Evolutionary conservation across 2,888 invertebrate species (phyloP), one percentile per base, ranked within the genome.

Genomic region (Epicampocera succincta): DNA sequence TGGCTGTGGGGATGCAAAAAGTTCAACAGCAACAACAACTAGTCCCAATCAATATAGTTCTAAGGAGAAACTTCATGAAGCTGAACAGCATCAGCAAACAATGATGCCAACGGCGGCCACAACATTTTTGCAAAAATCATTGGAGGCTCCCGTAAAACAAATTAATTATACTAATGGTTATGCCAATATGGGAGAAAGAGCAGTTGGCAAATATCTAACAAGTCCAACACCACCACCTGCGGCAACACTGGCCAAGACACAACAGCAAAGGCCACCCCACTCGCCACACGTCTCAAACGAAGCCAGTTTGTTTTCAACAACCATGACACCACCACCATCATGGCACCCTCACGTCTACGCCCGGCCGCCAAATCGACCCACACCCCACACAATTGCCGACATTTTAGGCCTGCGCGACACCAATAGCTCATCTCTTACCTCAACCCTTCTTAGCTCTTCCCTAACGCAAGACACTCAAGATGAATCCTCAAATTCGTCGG

Each of bases 341-440:
- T 97, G 97, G 97, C 97, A 97, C 92, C 95, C 96, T 42, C 97
- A 97, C 90, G 96, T 97, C 21, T 97, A 97, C 90, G 95, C 94
- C 2, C 95, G 95, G 86, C 95, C 96, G 12, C 96, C 96, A 11
- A 94, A 94, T 86, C 93, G 93, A 72, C 96, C 96, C 1, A 97
- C 98, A 1, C 96, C 97, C 4, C 96, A 97, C 90, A 94, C 94
- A 48, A 98, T 98, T 88, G 95, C 95, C 84, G 96, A 97, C 89
- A 98, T 98, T 85, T 92, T 98, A 86, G 97, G 96, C 21, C 91
- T 94, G 90, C 89, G 88, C 38, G 75, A 80, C 80, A 13, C 19
- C 29, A 29, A 21, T 52, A 72, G 65, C 54, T 33, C n/a, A 9
- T 52, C 40, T 11, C 48, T 72, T 6, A 72, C 38, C 25, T n/a